Conservation (phyloP, 2,888 invertebrate species). For the Entomobrya proxima region DNA sequence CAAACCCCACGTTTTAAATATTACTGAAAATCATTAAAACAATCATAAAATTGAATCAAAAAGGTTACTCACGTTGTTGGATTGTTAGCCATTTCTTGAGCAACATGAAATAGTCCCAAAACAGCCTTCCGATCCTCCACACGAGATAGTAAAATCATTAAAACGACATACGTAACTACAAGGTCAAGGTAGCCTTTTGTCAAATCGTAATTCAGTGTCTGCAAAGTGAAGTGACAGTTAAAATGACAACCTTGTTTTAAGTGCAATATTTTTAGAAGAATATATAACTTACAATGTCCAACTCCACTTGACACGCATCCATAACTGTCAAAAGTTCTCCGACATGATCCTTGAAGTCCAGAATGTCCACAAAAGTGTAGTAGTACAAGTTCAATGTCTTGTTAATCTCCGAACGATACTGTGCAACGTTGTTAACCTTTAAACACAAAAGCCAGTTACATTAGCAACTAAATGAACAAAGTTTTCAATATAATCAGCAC, state of each 20-base stretch:
- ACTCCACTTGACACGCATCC: constrained; percentile 95
- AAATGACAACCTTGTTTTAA: background rate
- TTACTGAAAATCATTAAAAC: background rate
- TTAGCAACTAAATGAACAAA: background rate
- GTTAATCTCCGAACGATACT: constrained; percentile 94
- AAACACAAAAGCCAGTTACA: background rate
- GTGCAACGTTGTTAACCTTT: constrained; percentile 83
- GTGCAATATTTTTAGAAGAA: background rate
- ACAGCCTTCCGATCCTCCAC: constrained; percentile 99
- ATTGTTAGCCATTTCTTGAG: constrained; percentile 96
- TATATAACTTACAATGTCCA: constrained; percentile 85
- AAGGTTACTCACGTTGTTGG: constrained; percentile 80
- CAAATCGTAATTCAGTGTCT: constrained; percentile 94
- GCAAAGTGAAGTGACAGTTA: no score
- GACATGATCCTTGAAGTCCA: constrained; percentile 97
- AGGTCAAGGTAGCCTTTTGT: constrained; percentile 97
- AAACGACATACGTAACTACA: constrained; percentile 93
- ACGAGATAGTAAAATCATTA: constrained; percentile 97
- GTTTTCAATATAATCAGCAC: background rate
- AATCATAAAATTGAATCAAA: background rate
- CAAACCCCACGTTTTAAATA: background rate
- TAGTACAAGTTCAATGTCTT: constrained; percentile 98
- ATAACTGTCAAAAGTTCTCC: constrained; percentile 94
- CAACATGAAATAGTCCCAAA: constrained; percentile 96
- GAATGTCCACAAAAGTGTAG: constrained; percentile 98